phyloP scores from a whole-genome alignment of 2,797 vertebrate genomes.

The Spheniscus humboldti region DNA sequence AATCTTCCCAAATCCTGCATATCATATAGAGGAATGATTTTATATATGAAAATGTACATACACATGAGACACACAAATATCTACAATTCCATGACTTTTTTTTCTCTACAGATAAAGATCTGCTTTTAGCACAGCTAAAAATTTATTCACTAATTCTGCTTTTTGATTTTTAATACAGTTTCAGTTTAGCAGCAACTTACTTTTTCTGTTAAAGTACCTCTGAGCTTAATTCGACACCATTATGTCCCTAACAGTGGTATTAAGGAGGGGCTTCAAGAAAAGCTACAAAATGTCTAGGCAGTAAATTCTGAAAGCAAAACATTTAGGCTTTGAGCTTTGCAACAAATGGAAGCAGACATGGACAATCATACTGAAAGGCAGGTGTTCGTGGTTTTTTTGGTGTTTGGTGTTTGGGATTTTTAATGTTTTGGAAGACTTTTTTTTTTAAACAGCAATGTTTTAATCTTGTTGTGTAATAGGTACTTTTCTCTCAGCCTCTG shows the following conservation, averaged over 20 bases:
- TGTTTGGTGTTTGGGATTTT: accelerated
- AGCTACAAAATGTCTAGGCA: background rate
- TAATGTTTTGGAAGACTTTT: background rate
- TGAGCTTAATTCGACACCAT: background rate
- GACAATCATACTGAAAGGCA: background rate
- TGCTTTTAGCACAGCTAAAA: background rate
- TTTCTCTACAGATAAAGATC: background rate
- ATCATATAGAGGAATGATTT: too few relatives aligned
- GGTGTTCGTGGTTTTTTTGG: background rate
- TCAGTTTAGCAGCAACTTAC: background rate
- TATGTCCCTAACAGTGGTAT: background rate
- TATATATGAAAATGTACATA: background rate
- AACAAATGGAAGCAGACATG: background rate
- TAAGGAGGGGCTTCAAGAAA: background rate
- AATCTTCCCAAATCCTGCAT: background rate
- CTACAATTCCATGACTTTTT: background rate
- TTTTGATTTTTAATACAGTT: background rate
- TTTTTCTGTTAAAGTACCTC: background rate
- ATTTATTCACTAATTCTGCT: background rate
- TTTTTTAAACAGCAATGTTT: background rate
- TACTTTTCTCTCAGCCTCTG: background rate
- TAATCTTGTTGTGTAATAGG: background rate
- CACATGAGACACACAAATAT: background rate
- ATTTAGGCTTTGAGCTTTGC: background rate
- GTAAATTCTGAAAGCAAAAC: background rate